phyloP scores from a whole-genome alignment of 1,140 invertebrate species.

The Cheumatopsyche charites region DNA sequence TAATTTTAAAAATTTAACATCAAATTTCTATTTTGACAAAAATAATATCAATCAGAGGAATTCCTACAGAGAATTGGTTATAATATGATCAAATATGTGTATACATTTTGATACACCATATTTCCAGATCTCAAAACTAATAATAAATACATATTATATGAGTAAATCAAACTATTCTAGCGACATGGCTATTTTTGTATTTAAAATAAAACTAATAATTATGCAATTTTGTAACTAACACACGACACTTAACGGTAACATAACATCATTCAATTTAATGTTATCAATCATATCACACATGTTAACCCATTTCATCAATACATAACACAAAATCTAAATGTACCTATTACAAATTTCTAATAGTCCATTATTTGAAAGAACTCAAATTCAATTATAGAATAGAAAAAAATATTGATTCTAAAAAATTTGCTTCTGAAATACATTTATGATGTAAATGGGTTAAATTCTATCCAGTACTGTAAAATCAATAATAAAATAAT shows the following conservation, averaged over 20 bases:
- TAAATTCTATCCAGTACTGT: not conserved
- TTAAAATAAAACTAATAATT: constrained; percentile 28
- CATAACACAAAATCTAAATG: too few relatives aligned
- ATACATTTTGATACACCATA: constrained; percentile 7
- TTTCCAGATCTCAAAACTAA: constrained; percentile 14
- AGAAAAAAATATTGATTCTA: too few relatives aligned
- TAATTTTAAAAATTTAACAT: too few relatives aligned
- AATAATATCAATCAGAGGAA: too few relatives aligned
- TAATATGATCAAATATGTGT: not conserved
- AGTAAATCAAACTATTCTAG: constrained; percentile 36
- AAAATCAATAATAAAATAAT: not conserved
- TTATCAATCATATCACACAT: constrained; percentile 11
- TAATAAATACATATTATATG: constrained; percentile 9
- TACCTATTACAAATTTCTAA: too few relatives aligned
- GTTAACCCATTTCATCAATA: not conserved
- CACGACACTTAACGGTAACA: constrained; percentile 35
- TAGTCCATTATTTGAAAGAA: too few relatives aligned
- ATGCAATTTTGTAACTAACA: constrained; percentile 33
- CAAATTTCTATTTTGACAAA: too few relatives aligned
- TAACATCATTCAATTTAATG: constrained; percentile 15
- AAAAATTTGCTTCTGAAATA: too few relatives aligned
- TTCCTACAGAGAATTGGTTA: not conserved
- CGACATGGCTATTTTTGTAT: constrained; percentile 42
- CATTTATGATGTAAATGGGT: constrained; percentile 1
- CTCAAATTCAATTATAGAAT: too few relatives aligned